phyloP scores from a whole-genome alignment of 2,113 vertebrate genomes.

The Boulengeromyrus knoepffleri region DNA sequence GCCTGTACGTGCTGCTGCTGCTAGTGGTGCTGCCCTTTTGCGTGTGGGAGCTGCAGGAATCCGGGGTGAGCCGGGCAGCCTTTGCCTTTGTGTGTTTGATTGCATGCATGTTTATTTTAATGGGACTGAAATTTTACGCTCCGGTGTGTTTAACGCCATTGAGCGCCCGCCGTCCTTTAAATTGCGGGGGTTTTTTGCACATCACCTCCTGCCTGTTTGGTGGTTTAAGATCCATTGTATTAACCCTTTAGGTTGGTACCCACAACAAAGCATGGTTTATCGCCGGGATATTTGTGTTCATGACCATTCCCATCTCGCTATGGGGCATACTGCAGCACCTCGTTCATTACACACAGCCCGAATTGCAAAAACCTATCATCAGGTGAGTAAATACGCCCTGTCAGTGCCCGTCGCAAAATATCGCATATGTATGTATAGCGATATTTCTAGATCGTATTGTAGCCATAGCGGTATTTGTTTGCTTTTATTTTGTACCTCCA shows the following conservation, averaged over 20 bases:
- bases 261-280: conserved; percentile 97
- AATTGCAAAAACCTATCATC: conserved; percentile 95
- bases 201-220: not conserved
- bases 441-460: not conserved
- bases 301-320: conserved; percentile 92
- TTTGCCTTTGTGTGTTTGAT: not conserved
- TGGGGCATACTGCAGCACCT: conserved; percentile 96
- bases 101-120: not conserved
- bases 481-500: not conserved
- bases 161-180: not conserved
- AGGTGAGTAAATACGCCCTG: conserved; percentile 58
- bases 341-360: conserved; percentile 93
- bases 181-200: not conserved
- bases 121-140: not conserved
- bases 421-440: not conserved
- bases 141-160: not conserved
- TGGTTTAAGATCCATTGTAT: conserved; percentile 6
- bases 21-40: conserved; percentile 78
- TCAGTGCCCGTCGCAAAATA: not conserved
- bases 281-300: conserved; percentile 88
- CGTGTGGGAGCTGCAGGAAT: conserved; percentile 85
- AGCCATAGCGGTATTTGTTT: not conserved
- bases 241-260: conserved; percentile 70
- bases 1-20: conserved; percentile 76
- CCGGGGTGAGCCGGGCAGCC: conserved; percentile 63